Base-by-base conservation (phyloP, 53 echinoderm and acorn worm genomes). In the Temnopleurus reevesii region DNA sequence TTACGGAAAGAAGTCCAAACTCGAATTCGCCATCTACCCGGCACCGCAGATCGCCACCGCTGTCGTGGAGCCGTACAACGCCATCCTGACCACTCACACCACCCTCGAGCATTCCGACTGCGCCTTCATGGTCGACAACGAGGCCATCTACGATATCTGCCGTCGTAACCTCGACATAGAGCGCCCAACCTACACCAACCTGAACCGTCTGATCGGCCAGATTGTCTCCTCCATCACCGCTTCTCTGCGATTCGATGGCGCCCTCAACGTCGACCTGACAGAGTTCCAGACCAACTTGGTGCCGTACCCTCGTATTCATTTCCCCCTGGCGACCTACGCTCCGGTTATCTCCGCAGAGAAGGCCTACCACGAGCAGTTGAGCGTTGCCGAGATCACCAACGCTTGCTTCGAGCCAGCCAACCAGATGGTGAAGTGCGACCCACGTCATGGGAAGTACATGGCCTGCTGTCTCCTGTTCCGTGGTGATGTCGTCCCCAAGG, bases 361-460 rank as follows among this genome's bases (percentile, higher is more conserved):
- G 91, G 95, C 95, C 84, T 95, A 95, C 95, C 95, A 95, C 76
- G 95, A 95, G 83, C 95, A 95, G 95, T 90, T 95, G 46, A 89
- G 76, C 51, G 95, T 95, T 86, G 38, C 89, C 18, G 95, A 95
- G 77, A 93, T 95, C 90, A 93, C 95, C 45, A 95, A 81, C 43
- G 81, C 95, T 58, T 95, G 95, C 79, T 95, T 95, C 76, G 95
- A 95, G 90, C 95, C 95, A 24, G 93, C 92, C 84, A 93, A 93
- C 66, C 94, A 94, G 90, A 92, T 94, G 94, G 93, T 93, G 41
- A 95, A 95, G 76, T 95, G 95, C 71, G 95, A 95, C 55, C 95
- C 95, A n/a, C 95, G 95, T 93, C 95, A 95, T 77, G 95, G 95
- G 93, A 95, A 95, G 89, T 95, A 95, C 92, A 95, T 95, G 95